phyloP scores from a whole-genome alignment of 2,888 invertebrate genomes.

The Acholoe squamosa region DNA sequence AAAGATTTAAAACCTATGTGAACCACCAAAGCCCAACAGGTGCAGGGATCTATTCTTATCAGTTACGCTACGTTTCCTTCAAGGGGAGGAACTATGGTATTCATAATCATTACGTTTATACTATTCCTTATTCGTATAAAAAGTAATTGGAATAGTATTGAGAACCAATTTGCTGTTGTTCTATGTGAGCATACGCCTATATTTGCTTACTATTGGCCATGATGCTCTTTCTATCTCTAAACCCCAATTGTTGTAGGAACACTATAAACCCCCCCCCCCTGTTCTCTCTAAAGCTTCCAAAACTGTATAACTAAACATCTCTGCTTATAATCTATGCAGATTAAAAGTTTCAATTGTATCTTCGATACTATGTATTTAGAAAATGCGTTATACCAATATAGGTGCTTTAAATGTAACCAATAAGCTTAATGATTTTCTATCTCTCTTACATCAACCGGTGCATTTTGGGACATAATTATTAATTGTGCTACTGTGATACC shows the following conservation, averaged over 20 bases:
- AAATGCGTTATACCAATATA: not conserved
- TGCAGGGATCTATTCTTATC: not conserved
- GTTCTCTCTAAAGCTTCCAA: not conserved
- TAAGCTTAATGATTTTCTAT: not conserved
- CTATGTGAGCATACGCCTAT: constrained; percentile 11
- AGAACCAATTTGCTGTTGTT: not conserved
- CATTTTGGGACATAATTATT: too few species aligned
- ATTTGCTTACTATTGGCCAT: not conserved
- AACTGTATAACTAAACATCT: not conserved
- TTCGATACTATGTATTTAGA: not conserved
- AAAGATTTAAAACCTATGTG: not conserved
- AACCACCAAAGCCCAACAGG: not conserved
- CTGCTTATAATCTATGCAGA: not conserved
- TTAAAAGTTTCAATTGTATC: not conserved
- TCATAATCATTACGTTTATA: not conserved
- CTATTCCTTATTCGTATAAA: not conserved
- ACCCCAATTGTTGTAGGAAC: not conserved
- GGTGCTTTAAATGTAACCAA: not conserved
- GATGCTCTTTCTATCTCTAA: constrained; percentile 1
- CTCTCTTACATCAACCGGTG: not conserved
- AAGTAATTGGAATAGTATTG: not conserved
- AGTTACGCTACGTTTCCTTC: not conserved
- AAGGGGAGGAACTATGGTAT: not conserved
- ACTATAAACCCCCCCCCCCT: not conserved
- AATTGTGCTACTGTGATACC: too few species aligned